phyloP scores from a whole-genome alignment of 2,888 invertebrate genomes.

The Argyresthia albistria region DNA sequence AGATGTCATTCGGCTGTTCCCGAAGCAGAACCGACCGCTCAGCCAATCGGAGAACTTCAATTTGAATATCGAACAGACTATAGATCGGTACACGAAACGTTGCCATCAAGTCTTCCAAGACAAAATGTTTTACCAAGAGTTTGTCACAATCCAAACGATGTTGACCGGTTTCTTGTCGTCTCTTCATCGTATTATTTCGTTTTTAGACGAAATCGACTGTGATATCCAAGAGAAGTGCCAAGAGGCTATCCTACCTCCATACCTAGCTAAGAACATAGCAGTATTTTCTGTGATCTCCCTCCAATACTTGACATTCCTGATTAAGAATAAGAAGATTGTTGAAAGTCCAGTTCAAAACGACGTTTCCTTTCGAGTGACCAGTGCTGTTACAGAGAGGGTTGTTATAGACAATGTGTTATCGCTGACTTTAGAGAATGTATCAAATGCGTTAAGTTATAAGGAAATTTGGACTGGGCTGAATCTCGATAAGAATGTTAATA shows the following conservation, averaged over 20 bases:
- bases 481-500: conserved; percentile 46
- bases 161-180: conserved; percentile 42
- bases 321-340: conserved; percentile 61
- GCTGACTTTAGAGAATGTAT: conserved; percentile 46
- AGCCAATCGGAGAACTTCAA: conserved; percentile 63
- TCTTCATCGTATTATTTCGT: conserved; percentile 31
- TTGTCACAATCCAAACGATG: conserved; percentile 45
- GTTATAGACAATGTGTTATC: conserved; percentile 49
- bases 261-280: conserved; percentile 45
- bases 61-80: conserved; percentile 49
- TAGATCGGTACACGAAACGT: conserved; percentile 57
- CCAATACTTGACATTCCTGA: conserved; percentile 61
- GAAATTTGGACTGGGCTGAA: conserved; percentile 61
- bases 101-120: conserved; percentile 67
- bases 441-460: conserved; percentile 42
- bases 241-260: conserved; percentile 41
- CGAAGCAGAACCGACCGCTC: conserved; percentile 57
- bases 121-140: conserved; percentile 60
- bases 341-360: conserved; percentile 54
- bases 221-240: conserved; percentile 56
- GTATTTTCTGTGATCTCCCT: conserved; percentile 56
- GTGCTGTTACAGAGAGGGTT: conserved; percentile 38
- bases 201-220: conserved; percentile 50
- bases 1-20: conserved; percentile 51
- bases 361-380: conserved; percentile 45